Evolutionary conservation across 2,797 vertebrate genomes (phyloP).

Genomic region (Microcaecilia unicolor): DNA sequence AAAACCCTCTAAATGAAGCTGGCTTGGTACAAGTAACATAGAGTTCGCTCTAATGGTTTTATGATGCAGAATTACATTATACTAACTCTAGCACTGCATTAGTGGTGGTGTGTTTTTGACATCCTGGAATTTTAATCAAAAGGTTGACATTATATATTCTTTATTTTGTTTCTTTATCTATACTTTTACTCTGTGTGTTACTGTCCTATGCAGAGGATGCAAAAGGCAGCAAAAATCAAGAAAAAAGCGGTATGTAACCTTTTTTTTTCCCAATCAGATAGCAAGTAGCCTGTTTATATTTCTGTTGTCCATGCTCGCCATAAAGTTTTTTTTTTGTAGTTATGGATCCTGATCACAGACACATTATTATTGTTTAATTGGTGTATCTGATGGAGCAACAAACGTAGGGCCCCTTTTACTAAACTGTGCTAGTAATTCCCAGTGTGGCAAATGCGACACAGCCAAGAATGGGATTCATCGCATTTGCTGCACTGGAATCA

Average conservation of each 20-base stretch:
- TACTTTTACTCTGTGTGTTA: constrained; percentile 55
- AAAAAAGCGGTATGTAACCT: constrained; percentile 97
- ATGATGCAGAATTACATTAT: no score
- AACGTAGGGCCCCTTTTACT: no score
- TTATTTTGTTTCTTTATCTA: constrained; percentile 30
- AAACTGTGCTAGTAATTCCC: no score
- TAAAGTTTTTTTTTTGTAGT: neutral
- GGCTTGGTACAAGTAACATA: no score
- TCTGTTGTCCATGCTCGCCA: constrained; percentile 18
- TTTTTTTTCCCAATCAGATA: constrained; percentile 38
- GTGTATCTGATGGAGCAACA: constrained; percentile 10
- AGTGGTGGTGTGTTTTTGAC: no score
- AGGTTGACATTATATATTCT: constrained; percentile 15
- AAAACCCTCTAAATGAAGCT: no score
- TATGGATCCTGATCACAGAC: constrained; percentile 1
- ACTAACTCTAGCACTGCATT: no score
- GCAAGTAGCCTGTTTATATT: constrained; percentile 6
- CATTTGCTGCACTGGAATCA: no score
- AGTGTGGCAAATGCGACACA: no score
- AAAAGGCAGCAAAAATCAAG: constrained; percentile 99
- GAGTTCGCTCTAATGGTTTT: no score
- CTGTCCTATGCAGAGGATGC: constrained; percentile 88
- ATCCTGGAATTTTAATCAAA: neutral
- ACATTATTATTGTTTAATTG: neutral
- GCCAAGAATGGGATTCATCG: no score